These are phyloP conservation scores for Scalopus aquaticus DNA, from an alignment of 2,113 vertebrate genomes.

Conservation along the genomic window DNA sequence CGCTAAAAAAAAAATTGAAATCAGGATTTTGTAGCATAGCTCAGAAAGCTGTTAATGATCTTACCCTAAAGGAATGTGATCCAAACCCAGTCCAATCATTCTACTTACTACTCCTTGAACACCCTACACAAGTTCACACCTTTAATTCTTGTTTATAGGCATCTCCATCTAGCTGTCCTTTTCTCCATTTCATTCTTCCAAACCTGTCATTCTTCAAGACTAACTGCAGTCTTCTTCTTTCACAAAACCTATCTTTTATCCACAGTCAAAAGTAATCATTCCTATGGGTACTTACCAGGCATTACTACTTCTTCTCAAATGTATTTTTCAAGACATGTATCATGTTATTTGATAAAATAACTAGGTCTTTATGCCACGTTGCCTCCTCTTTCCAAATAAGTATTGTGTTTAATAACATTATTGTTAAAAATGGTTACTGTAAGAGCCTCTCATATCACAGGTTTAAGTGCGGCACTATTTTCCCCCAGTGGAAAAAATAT, in stretches of 20 bases:
- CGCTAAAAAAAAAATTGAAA: neutral
- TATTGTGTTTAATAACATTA: neutral
- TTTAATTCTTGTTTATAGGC: neutral
- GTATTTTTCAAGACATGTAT: neutral
- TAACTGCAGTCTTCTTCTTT: neutral
- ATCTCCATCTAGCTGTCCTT: accelerated
- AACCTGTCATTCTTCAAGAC: neutral
- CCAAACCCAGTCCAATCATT: neutral
- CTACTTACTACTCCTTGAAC: neutral
- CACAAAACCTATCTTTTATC: neutral
- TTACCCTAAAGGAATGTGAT: neutral
- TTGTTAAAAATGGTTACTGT: neutral
- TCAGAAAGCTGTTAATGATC: neutral
- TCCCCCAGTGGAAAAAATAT: neutral
- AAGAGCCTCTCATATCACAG: too few species aligned
- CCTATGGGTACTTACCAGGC: neutral
- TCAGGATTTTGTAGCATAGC: neutral
- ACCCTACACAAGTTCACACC: neutral
- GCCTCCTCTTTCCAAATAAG: neutral
- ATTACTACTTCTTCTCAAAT: neutral
- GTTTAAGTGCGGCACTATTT: too few species aligned
- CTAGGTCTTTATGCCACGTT: neutral
- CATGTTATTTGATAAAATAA: neutral
- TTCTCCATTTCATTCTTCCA: neutral
- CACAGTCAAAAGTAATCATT: neutral